Percentiles rank a stretch among this genome's conserved stretches.
These are phyloP conservation scores for Pangasius mekongensis DNA, from an alignment of 2,797 vertebrate species.

Conservation along the genomic window DNA sequence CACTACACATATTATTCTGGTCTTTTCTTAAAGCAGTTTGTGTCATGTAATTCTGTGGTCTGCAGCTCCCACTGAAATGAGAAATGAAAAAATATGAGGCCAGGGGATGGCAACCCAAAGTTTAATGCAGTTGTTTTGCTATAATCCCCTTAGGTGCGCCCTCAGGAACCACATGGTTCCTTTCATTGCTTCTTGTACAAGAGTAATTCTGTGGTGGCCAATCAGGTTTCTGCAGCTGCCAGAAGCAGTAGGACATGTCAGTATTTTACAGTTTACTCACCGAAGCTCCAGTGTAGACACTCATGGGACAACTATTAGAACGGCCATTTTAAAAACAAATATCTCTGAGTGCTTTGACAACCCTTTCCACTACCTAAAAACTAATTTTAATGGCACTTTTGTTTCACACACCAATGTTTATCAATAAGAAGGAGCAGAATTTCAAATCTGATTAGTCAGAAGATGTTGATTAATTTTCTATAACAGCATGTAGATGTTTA, in stretches of 20 bases:
- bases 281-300: background rate
- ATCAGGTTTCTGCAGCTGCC: background rate
- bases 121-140: slow-evolving; percentile 13
- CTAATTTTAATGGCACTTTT: background rate
- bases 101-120: background rate
- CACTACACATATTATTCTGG: background rate
- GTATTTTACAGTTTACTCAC: background rate
- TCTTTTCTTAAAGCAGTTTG: background rate
- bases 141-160: background rate
- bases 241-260: background rate
- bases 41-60: background rate
- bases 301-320: background rate
- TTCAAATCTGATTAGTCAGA: background rate
- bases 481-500: background rate
- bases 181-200: background rate
- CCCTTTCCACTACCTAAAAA: background rate
- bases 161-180: background rate
- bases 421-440: background rate
- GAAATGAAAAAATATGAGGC: background rate
- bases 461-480: background rate
- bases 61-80: background rate
- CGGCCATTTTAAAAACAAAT: background rate
- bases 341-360: background rate
- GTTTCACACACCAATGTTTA: background rate
- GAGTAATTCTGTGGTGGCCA: background rate